These are phyloP conservation scores for Lamellibrachia satsuma DNA, from an alignment of 2,888 invertebrate genomes.

Conservation along the genomic window DNA sequence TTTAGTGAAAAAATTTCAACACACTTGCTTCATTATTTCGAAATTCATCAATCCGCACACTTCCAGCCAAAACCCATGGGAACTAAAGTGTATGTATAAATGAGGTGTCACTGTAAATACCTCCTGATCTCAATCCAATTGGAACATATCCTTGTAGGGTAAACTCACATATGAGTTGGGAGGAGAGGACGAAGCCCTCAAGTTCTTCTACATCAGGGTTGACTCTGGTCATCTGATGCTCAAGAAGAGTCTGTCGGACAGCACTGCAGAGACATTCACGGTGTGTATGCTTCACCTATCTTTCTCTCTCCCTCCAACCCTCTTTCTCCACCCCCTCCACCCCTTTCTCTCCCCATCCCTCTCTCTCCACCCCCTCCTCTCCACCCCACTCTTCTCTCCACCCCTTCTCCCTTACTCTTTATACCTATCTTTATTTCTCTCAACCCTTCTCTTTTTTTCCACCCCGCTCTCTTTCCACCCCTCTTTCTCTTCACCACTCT, in stretches of 20 bases:
- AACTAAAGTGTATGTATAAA: neutral
- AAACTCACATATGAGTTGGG: slow-evolving; percentile 38
- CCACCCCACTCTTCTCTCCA: neutral
- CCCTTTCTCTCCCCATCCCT: neutral
- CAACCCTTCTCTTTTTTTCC: neutral
- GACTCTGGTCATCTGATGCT: slow-evolving; percentile 52
- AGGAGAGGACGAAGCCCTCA: slow-evolving; percentile 40
- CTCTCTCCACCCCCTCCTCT: neutral
- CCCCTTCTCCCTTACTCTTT: neutral
- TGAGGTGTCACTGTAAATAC: neutral
- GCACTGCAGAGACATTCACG: slow-evolving; percentile 36
- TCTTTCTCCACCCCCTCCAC: neutral
- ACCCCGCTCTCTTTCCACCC: neutral
- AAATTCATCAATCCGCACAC: neutral
- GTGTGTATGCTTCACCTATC: slow-evolving; percentile 28
- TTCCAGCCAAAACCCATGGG: neutral
- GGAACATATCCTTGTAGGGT: slow-evolving; percentile 30
- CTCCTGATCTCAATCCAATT: neutral
- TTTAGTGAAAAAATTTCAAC: no score
- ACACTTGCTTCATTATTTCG: no score
- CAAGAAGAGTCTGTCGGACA: slow-evolving; percentile 47
- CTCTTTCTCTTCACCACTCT: neutral
- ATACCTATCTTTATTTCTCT: neutral
- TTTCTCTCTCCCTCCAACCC: no score
- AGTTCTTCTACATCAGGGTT: slow-evolving; percentile 56